phyloP scores from a whole-genome alignment of 1,140 invertebrate species.

The Adelges cooleyi region DNA sequence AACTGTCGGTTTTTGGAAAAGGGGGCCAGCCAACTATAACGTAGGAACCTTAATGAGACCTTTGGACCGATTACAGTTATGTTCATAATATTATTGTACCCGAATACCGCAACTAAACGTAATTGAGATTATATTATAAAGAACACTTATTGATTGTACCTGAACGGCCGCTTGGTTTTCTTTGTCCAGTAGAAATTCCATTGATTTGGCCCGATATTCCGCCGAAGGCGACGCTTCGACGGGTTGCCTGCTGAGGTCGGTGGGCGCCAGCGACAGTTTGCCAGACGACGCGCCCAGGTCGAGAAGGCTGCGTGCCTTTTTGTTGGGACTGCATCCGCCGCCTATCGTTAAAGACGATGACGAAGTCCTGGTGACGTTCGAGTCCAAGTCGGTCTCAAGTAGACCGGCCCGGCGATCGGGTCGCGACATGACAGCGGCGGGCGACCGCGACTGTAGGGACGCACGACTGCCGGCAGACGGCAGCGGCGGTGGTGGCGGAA shows the following conservation, averaged over 20 bases:
- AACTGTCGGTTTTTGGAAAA: no score
- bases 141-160: no score
- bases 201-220: constrained; percentile 63
- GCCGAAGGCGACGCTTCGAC: constrained; percentile 32
- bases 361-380: constrained; percentile 43
- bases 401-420: constrained; percentile 35
- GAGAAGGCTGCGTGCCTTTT: constrained; percentile 61
- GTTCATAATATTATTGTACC: no score
- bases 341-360: constrained; percentile 8
- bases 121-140: no score
- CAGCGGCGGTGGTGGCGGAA: constrained; percentile 40
- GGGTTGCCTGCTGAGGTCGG: constrained; percentile 34
- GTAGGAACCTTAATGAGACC: no score
- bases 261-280: constrained; percentile 31
- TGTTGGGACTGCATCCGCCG: constrained; percentile 32
- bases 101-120: no score
- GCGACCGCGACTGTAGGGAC: constrained; percentile 27
- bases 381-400: constrained; percentile 77
- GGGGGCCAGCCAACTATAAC: no score
- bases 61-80: no score
- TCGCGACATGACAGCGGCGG: constrained; percentile 32
- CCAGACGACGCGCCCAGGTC: constrained; percentile 47
- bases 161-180: constrained; percentile 66
- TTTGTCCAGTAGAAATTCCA: constrained; percentile 86
- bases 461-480: constrained; percentile 29